Conservation (phyloP, 2,888 invertebrate genomes). For the Ganaspis brasiliensis region DNA sequence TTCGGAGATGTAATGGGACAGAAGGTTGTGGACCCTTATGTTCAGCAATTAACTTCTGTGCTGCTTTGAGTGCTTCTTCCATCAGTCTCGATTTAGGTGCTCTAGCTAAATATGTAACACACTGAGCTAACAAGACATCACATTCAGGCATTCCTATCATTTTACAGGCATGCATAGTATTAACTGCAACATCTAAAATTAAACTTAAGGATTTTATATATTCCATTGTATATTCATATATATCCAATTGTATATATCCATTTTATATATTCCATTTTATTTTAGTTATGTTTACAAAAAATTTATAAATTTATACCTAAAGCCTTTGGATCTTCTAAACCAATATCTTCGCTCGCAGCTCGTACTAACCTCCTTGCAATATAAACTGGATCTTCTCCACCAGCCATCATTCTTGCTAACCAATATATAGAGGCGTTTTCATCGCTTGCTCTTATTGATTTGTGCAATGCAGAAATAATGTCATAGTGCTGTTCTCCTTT, state of each 20-base stretch:
- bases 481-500: constrained; percentile 93
- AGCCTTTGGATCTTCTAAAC: constrained; percentile 81
- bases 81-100: constrained; percentile 86
- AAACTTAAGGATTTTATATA: too few relatives aligned
- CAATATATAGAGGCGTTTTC: constrained; percentile 92
- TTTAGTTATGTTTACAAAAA: too few relatives aligned
- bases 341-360: constrained; percentile 90
- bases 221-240: too few relatives aligned
- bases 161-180: constrained; percentile 90
- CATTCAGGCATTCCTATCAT: constrained; percentile 92
- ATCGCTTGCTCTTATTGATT: constrained; percentile 90
- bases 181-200: constrained; percentile 85
- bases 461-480: constrained; percentile 91
- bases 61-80: constrained; percentile 83
- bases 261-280: too few relatives aligned
- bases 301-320: too few relatives aligned
- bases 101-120: constrained; percentile 88
- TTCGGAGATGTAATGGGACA: constrained; percentile 89
- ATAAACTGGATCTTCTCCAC: constrained; percentile 91
- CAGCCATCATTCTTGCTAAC: constrained; percentile 89
- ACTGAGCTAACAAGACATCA: constrained; percentile 89
- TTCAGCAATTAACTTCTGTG: constrained; percentile 84
- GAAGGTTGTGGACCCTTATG: constrained; percentile 87
- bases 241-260: too few relatives aligned
- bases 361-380: constrained; percentile 89